Base-by-base conservation (phyloP, 2,113 vertebrate genomes). In the Ameiurus melas region DNA sequence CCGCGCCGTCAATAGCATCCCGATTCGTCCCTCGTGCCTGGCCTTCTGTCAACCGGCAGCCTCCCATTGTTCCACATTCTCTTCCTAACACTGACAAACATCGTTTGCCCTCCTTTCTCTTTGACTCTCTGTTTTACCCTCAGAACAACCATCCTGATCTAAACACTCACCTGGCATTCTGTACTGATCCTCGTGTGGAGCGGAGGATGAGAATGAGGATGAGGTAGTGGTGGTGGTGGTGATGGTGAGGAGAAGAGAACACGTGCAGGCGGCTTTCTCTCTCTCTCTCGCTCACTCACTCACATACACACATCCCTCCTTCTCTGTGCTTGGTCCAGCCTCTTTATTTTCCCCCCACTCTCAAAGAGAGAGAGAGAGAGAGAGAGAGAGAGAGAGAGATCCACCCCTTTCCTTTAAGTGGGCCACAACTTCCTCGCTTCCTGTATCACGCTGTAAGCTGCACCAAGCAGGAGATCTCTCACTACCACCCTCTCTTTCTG, bases 151-250 rank as follows among this genome's bases (percentile, higher is more conserved):
- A 19, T 66, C 43, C 62, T 43, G 62, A 33, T 39, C 70, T 30
- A 47, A 86, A 84, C 51, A 92, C 95, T 95, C 93, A 95, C 95
- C 91, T 25, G 93, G 84, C 95, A 94, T 95, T 86, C 84, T 92
- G 87, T 62, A 79, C 43, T 53, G 90, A 90, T 90, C 90, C 81
- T 57, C 43, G 27, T 83, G 17, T 27, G 47, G 53, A 62, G 80
- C 80, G 64, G 86, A 83, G 36, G 68, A 83, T 60, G 66, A 73
- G 79, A 66, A 71, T 60, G 39, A 73, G 66, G 79, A 71, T 60
- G 55, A 73, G 79, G 79, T 75, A 12, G 57, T 64, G 58, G 8
- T 22, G 78, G 33, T 80, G 84, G 58, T 47, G 73, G 39, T 64
- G 66, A 89, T 60, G 90, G 86, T 58, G 81, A 83, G 68, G 84